A percentile compares a stretch with the other conserved stretches of the same genome.
These are phyloP conservation scores for Paraplagusia blochii DNA, from an alignment of 2,113 vertebrate genomes.

Conservation along the genomic window DNA sequence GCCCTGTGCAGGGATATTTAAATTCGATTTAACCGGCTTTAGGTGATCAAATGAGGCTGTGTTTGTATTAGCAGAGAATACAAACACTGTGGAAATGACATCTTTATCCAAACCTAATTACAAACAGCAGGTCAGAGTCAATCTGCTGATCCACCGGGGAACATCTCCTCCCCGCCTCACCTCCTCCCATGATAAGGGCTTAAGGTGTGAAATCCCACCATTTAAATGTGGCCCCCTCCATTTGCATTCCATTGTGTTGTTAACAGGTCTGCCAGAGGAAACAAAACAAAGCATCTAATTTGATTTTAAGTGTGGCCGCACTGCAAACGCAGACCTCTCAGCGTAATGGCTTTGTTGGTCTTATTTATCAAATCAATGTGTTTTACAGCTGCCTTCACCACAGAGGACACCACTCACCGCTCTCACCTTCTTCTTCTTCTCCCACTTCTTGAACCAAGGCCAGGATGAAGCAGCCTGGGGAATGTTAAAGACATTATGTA, in stretches of 20 bases:
- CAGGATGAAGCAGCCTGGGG: conserved; percentile 13
- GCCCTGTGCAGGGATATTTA: no score
- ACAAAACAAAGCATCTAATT: conserved; percentile 46
- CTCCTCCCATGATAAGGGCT: conserved; percentile 23
- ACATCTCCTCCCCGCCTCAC: conserved; percentile 43
- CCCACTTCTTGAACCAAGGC: conserved; percentile 10
- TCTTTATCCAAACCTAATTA: conserved; percentile 42
- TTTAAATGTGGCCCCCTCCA: conserved; percentile 34
- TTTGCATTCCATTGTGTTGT: conserved; percentile 66
- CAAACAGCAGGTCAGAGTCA: conserved; percentile 30
- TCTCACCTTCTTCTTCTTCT: conserved; percentile 3
- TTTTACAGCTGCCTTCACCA: conserved; percentile 39
- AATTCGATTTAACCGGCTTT: neutral
- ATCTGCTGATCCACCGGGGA: conserved; percentile 29
- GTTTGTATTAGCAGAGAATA: conserved; percentile 16
- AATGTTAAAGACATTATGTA: conserved; percentile 45
- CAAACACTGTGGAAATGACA: conserved; percentile 22
- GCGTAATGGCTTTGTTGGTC: conserved; percentile 12
- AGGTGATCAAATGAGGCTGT: conserved; percentile 12
- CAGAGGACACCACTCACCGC: conserved; percentile 8
- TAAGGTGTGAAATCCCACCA: conserved; percentile 50
- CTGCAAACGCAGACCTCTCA: conserved; percentile 29
- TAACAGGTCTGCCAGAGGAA: conserved; percentile 38
- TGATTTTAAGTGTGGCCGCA: conserved; percentile 43
- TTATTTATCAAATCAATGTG: conserved; percentile 46